Evolutionary conservation across 1,140 invertebrate genomes (phyloP).

Genomic region (Alviniconcha marisindica): DNA sequence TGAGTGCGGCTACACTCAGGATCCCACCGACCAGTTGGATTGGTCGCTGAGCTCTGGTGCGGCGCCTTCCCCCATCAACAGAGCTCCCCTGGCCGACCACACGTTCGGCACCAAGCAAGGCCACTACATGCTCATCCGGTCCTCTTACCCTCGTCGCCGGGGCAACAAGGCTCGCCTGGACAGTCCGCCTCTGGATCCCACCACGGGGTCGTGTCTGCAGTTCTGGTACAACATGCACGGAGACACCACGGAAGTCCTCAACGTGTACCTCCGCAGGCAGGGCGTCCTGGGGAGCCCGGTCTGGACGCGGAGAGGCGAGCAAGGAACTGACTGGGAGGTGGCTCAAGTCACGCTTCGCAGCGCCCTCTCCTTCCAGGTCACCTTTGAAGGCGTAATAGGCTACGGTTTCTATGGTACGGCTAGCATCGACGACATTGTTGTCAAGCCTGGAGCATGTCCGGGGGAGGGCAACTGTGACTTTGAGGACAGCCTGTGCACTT

Average conservation of each 20-base stretch:
- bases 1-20: constrained; percentile 80
- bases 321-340: constrained; percentile 59
- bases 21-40: constrained; percentile 84
- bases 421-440: constrained; percentile 65
- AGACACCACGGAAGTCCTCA: constrained; percentile 53
- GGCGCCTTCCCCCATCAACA: constrained; percentile 5
- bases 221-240: constrained; percentile 89
- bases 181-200: constrained; percentile 52
- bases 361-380: constrained; percentile 51
- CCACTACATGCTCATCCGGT: constrained; percentile 71
- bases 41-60: constrained; percentile 78
- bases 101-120: constrained; percentile 74
- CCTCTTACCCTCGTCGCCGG: constrained; percentile 67
- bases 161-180: constrained; percentile 65
- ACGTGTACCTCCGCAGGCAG: constrained; percentile 58
- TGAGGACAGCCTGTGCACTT: constrained; percentile 67
- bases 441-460: constrained; percentile 39
- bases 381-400: constrained; percentile 70
- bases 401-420: constrained; percentile 56
- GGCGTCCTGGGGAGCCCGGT: constrained; percentile 45
- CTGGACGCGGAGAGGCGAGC: constrained; percentile 57
- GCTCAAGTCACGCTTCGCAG: constrained; percentile 50
- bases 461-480: constrained; percentile 66
- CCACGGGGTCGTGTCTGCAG: constrained; percentile 65
- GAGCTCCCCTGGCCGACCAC: constrained; percentile 68